Conservation (phyloP, 2,113 vertebrate genomes). For the Neoarius graeffei region DNA sequence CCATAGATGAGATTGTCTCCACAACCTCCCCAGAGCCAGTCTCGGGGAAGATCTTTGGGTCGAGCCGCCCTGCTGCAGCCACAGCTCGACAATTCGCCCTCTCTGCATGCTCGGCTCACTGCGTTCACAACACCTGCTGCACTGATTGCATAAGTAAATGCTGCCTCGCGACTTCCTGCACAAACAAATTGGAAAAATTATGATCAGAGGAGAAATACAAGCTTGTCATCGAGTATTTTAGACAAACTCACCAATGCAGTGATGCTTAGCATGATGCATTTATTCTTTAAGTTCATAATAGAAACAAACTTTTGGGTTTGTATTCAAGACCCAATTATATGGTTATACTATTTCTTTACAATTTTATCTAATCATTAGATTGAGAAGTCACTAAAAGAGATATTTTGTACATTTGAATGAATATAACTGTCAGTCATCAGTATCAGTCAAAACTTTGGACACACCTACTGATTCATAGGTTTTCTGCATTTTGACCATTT, state of each 20-base stretch:
- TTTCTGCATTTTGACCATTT: no score
- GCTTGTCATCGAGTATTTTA: not conserved
- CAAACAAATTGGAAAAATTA: conserved; percentile 21
- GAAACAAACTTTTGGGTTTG: not conserved
- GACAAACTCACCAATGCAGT: not conserved
- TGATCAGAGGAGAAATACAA: conserved; percentile 15
- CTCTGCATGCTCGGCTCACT: conserved; percentile 93
- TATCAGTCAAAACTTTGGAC: no score
- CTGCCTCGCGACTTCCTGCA: conserved; percentile 95
- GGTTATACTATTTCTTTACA: not conserved
- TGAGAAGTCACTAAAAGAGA: not conserved
- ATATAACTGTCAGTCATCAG: not conserved
- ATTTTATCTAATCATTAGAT: not conserved
- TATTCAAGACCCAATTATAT: not conserved
- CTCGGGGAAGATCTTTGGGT: conserved; percentile 92
- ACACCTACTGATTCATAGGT: no score
- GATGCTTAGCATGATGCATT: not conserved
- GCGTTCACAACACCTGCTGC: conserved; percentile 95
- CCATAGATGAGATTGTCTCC: conserved; percentile 97
- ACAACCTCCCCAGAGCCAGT: conserved; percentile 99
- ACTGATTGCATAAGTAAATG: conserved; percentile 94
- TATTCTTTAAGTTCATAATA: not conserved
- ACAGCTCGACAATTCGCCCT: conserved; percentile 95
- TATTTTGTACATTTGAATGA: not conserved
- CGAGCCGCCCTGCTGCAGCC: conserved; percentile 91